These are phyloP conservation scores for Apotomis turbidana DNA, from an alignment of 2,888 invertebrate genomes.

Conservation along the genomic window DNA sequence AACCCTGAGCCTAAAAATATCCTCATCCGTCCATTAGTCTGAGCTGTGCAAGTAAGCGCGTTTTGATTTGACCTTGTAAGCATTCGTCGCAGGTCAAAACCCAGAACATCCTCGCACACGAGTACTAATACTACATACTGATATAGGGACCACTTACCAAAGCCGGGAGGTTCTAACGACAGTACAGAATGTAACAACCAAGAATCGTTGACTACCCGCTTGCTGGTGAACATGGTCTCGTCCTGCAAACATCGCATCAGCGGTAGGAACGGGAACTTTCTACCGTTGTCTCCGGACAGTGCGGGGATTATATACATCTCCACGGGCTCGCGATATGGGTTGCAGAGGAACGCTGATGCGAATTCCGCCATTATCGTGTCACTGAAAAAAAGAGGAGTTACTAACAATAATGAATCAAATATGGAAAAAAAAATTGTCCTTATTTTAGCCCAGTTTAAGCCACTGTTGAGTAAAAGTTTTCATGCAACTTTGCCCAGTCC, in stretches of 20 bases:
- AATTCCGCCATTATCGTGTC: slow-evolving; percentile 81
- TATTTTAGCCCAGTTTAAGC: no score
- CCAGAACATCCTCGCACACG: no score
- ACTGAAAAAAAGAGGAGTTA: slow-evolving; percentile 54
- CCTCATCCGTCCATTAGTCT: no score
- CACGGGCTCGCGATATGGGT: slow-evolving; percentile 86
- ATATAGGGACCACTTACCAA: slow-evolving; percentile 80
- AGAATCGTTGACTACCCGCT: slow-evolving; percentile 81
- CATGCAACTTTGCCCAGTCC: no score
- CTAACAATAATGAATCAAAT: no score
- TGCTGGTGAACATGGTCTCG: slow-evolving; percentile 68
- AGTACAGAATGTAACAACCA: slow-evolving; percentile 88
- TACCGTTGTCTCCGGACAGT: slow-evolving; percentile 73
- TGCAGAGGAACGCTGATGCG: slow-evolving; percentile 86
- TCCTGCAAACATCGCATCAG: slow-evolving; percentile 75
- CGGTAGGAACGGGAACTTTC: slow-evolving; percentile 80
- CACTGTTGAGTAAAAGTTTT: no score
- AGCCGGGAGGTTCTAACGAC: slow-evolving; percentile 85
- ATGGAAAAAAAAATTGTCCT: no score
- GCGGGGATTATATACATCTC: slow-evolving; percentile 89
- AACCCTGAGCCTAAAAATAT: no score
- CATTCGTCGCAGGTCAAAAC: no score
- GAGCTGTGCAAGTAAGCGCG: no score
- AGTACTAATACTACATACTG: no score
- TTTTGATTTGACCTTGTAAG: no score